These are phyloP conservation scores for Crotalus horridus DNA, from an alignment of 2,113 vertebrate species.

Conservation along the genomic window DNA sequence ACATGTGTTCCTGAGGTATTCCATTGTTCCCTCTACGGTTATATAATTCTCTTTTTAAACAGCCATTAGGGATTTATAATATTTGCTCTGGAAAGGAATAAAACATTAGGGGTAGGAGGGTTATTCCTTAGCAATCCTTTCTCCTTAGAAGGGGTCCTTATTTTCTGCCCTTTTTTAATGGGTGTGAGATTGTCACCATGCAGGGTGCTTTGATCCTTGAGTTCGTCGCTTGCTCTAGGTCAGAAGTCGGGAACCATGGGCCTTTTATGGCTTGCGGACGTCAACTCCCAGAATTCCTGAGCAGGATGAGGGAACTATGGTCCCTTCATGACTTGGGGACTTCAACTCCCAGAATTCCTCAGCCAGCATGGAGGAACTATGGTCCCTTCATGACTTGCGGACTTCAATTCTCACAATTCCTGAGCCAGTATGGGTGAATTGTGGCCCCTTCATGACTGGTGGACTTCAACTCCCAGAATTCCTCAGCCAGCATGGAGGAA, in stretches of 20 bases:
- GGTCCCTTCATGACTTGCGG: too few relatives aligned
- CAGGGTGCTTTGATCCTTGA: constrained; percentile 1
- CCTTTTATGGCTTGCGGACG: too few relatives aligned
- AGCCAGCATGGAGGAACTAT: too few relatives aligned
- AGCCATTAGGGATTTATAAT: constrained; percentile 24
- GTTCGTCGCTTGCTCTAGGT: background rate
- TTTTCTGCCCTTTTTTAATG: background rate
- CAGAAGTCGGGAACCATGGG: too few relatives aligned
- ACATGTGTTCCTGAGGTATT: background rate
- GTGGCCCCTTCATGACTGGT: fast-evolving
- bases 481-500: too few relatives aligned
- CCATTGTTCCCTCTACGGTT: background rate
- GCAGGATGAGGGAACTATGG: too few relatives aligned
- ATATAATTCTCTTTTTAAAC: constrained; percentile 45
- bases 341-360: too few relatives aligned
- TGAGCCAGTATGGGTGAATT: too few relatives aligned
- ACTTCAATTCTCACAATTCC: too few relatives aligned
- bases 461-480: too few relatives aligned
- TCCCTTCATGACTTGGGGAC: too few relatives aligned
- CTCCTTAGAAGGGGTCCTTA: constrained; percentile 32
- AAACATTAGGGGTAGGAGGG: constrained; percentile 25
- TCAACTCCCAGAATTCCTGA: too few relatives aligned
- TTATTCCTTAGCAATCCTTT: constrained; percentile 51
- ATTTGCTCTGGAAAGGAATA: constrained; percentile 34
- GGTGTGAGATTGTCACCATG: constrained; percentile 12